Base-by-base conservation (phyloP, 2,888 invertebrate genomes). In the Thymelicus lineola region DNA sequence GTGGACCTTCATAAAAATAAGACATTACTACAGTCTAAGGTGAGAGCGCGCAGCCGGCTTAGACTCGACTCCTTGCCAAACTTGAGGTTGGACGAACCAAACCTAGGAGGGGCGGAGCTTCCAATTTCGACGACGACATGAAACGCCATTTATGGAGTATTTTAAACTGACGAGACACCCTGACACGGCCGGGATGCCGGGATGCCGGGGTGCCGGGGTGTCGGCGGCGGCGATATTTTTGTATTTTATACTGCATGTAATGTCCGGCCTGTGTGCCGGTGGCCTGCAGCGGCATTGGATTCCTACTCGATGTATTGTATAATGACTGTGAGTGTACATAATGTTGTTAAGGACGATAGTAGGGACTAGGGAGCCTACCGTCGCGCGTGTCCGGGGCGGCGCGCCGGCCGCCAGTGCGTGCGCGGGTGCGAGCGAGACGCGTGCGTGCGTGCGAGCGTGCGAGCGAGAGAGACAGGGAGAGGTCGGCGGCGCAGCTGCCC, bases 401-500 rank as follows among this genome's bases (percentile, higher is more conserved):
- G 45, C 45, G 45, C 12, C 45, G 45, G 5, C 45, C 45, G 45
- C 7, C 38, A 6, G 45, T 12, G 12, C 45, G 45, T 5, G 45
- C 12, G 45, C 14, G 45, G 12, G 45, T 14, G 65, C 38, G 68
- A 45, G 68, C 55, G 65, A 12, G 59, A 45, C 7, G 70, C 4
- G 70, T 55, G 71, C 14, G 71, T 45, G 71, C 15, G 72, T 45
- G 59, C n/a, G 66, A 9, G 66, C 61, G 9, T 10, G 69, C 7
- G 55, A 28, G 63, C n/a, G 66, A 48, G 66, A 9, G 70, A 65
- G 71, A 12, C 66, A 36, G 73, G n/a, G 36, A 36, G 65, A 1
- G 45, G 50, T 14, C 14, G 70, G 58, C 46, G 71, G 70, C 60
- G 72, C 61, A 57, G 61, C 55, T 36, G 65, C 72, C 53, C 38